A percentile compares a stretch with the other conserved stretches of the same genome.
Conservation (phyloP, 2,113 vertebrate genomes). For the Neomonachus schauinslandi region DNA sequence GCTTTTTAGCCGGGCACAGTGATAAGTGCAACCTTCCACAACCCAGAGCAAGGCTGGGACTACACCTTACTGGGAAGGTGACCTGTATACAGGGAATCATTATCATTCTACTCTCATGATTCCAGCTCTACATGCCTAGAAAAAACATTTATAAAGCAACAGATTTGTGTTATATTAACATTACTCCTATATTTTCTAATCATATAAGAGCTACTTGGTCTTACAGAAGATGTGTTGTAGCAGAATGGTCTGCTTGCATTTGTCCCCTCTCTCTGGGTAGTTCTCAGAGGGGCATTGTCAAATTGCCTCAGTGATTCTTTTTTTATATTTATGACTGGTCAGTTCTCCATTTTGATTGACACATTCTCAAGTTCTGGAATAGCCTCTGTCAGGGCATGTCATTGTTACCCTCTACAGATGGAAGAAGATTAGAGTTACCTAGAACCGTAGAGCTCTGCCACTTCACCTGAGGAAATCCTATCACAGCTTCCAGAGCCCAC, state of each 20-base stretch:
- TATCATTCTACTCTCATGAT: background rate
- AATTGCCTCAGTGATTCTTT: background rate
- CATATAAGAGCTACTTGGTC: background rate
- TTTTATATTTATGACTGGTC: background rate
- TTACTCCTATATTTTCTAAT: background rate
- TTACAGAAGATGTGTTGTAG: background rate
- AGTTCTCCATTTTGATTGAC: background rate
- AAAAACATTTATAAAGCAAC: background rate
- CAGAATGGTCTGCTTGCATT: background rate
- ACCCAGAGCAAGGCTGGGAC: background rate
- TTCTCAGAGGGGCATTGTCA: background rate
- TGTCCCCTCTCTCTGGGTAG: background rate
- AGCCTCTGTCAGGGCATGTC: background rate
- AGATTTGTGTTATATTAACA: background rate
- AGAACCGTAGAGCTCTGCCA: background rate
- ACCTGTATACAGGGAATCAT: background rate
- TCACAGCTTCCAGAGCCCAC: background rate
- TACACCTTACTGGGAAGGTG: background rate
- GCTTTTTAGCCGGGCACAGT: background rate
- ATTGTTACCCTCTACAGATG: background rate
- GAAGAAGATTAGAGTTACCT: background rate
- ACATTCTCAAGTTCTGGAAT: background rate
- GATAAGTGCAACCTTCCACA: background rate
- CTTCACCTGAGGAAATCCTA: background rate
- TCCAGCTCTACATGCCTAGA: background rate